Evolutionary conservation across 2,797 vertebrate genomes (phyloP).

Genomic region (Pelodytes ibericus): DNA sequence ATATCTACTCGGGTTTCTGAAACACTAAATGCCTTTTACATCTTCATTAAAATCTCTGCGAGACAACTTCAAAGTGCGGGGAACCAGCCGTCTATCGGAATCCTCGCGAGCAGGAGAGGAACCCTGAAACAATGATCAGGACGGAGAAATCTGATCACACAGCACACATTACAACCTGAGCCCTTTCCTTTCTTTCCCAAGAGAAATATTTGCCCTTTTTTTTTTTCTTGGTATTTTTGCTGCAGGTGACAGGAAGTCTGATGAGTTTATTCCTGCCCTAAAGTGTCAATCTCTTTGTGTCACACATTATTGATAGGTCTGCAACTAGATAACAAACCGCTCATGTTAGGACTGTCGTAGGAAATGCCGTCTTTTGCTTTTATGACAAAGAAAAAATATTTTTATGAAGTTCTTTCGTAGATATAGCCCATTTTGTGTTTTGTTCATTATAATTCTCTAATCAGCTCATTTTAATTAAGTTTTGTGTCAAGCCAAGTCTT

Average conservation of each 20-base stretch:
- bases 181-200: conserved; percentile 26
- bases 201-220: conserved; percentile 42
- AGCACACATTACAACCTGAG: conserved; percentile 3
- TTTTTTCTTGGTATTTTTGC: conserved; percentile 26
- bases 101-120: neutral
- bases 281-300: neutral
- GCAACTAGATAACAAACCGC: no score
- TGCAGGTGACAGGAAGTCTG: conserved; percentile 45
- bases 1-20: conserved; percentile 27
- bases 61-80: conserved; percentile 43
- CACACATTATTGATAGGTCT: neutral
- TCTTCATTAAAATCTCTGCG: conserved; percentile 47
- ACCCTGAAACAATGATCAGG: conserved; percentile 10
- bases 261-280: conserved; percentile 26
- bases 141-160: conserved; percentile 39
- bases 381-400: no score
- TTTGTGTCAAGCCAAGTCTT: no score
- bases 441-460: no score
- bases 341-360: no score
- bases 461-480: no score
- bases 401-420: no score
- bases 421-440: no score
- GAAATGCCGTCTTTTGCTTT: no score
- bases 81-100: conserved; percentile 21
- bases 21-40: conserved; percentile 43